Evolutionary conservation across 1,140 invertebrate genomes (phyloP).

Genomic region (Eumaeus atala): DNA sequence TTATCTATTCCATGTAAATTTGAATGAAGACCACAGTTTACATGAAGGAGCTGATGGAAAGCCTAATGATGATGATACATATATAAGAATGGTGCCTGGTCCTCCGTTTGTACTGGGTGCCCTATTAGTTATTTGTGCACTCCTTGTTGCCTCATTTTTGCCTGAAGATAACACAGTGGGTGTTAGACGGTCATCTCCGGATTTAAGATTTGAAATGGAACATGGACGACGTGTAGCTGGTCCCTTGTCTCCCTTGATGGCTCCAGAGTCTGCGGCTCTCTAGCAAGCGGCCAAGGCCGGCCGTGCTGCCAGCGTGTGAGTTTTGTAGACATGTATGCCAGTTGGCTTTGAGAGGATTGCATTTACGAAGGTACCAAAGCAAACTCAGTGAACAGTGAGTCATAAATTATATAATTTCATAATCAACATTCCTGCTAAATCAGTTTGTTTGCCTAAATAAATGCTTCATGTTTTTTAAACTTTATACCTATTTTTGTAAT

Average conservation of each 20-base stretch:
- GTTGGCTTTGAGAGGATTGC: slow-evolving; percentile 36
- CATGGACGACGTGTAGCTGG: slow-evolving; percentile 82
- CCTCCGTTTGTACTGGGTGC: slow-evolving; percentile 99
- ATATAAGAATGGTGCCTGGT: slow-evolving; percentile 90
- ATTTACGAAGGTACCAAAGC: slow-evolving; percentile 61
- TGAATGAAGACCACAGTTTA: slow-evolving; percentile 82
- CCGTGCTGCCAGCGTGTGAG: slow-evolving; percentile 62
- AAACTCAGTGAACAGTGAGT: slow-evolving; percentile 57
- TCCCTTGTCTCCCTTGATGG: slow-evolving; percentile 86
- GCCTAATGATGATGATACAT: slow-evolving; percentile 42
- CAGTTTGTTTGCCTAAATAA: slow-evolving; percentile 38
- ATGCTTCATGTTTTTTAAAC: slow-evolving; percentile 50
- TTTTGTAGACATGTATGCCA: slow-evolving; percentile 31
- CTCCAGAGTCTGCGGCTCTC: slow-evolving; percentile 82
- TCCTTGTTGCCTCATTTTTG: slow-evolving; percentile 94
- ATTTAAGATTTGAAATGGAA: slow-evolving; percentile 86
- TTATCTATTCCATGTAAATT: slow-evolving; percentile 98
- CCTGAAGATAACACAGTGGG: slow-evolving; percentile 80
- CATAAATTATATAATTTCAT: slow-evolving; percentile 38
- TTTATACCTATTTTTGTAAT: slow-evolving; percentile 57
- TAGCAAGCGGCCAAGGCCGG: slow-evolving; percentile 67
- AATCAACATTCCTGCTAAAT: slow-evolving; percentile 50
- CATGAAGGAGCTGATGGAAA: slow-evolving; percentile 38
- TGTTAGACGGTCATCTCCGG: slow-evolving; percentile 75
- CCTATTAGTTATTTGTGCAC: slow-evolving; percentile 94